Evolutionary conservation across 2,113 vertebrate species (phyloP), one percentile per base, ranked within the genome.

Genomic region (Cygnus atratus): DNA sequence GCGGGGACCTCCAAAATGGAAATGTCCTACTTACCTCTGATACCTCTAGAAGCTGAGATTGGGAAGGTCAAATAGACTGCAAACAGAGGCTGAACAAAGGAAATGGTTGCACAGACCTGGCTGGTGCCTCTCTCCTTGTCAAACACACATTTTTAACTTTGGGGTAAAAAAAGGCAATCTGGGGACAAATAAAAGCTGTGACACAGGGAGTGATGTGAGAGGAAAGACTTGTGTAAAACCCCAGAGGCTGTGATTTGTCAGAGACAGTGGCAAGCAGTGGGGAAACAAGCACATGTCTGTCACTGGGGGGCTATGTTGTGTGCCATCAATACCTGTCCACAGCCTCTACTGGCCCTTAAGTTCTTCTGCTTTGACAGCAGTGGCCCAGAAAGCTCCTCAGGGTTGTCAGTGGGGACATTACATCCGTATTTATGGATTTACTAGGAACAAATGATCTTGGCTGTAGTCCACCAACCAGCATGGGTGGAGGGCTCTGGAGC

Each of bases 351-450:
- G 66, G 57, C 88, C 61, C 35, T 58, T 65, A 87, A 39, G 62
- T 70, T 54, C 72, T 94, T 59, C 52, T 81, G 9, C 13, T 92
- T 88, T 0, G 4, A 72, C 77, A 84, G 43, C 55, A 6, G 18
- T 75, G 46, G 35, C 70, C 92, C 91, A 88, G 31, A 88, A 78
- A 87, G 5, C 48, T 91, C 61, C 65, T 58, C 48, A 31, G 70
- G n/a, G 52, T 26, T 91, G 76, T 75, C 92, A 61, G 12, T 25
- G 62, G 43, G 73, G 61, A 78, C 1, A 14, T 15, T 95, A 37
- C 39, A 48, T 57, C 77, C 88, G 61, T 58, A 31, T 78, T 82
- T 79, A 82, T 87, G 50, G 87, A 87, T 92, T 89, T 29, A 72
- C 22, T 50, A n/a, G 15, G 65, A 77, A 84, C 88, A 90, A 91